phyloP scores from a whole-genome alignment of 1,140 invertebrate species.

The Lucilia sericata region DNA sequence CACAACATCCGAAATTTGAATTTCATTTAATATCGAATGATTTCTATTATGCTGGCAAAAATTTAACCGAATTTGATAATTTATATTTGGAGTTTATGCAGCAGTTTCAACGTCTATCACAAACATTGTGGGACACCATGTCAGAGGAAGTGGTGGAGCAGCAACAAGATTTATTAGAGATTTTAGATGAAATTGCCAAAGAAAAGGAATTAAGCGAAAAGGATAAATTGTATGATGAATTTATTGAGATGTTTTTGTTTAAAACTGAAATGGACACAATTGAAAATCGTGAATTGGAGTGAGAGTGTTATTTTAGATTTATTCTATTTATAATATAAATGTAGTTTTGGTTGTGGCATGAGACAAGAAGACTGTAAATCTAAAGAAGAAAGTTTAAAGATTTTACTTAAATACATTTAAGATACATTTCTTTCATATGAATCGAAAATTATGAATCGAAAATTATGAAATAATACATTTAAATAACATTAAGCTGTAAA shows the following conservation, averaged over 20 bases:
- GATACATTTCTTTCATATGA: too few relatives aligned
- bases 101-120: constrained; percentile 26
- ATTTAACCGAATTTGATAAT: constrained; percentile 47
- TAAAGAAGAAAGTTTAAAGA: too few relatives aligned
- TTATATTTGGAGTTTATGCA: constrained; percentile 46
- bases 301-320: background rate
- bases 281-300: constrained; percentile 43
- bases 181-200: constrained; percentile 48
- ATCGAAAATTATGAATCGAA: too few relatives aligned
- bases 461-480: too few relatives aligned
- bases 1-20: constrained; percentile 38
- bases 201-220: constrained; percentile 47
- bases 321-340: too few relatives aligned
- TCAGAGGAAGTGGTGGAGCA: constrained; percentile 43
- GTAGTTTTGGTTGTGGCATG: too few relatives aligned
- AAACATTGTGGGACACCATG: constrained; percentile 39
- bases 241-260: constrained; percentile 48
- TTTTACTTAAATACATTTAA: too few relatives aligned
- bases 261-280: constrained; percentile 31
- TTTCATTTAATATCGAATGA: constrained; percentile 46
- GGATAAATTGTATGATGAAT: constrained; percentile 49
- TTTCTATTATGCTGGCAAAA: constrained; percentile 39
- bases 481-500: too few relatives aligned
- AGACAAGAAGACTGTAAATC: too few relatives aligned
- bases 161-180: constrained; percentile 46